phyloP scores from a whole-genome alignment of 2,113 vertebrate genomes.

The Menura novaehollandiae region DNA sequence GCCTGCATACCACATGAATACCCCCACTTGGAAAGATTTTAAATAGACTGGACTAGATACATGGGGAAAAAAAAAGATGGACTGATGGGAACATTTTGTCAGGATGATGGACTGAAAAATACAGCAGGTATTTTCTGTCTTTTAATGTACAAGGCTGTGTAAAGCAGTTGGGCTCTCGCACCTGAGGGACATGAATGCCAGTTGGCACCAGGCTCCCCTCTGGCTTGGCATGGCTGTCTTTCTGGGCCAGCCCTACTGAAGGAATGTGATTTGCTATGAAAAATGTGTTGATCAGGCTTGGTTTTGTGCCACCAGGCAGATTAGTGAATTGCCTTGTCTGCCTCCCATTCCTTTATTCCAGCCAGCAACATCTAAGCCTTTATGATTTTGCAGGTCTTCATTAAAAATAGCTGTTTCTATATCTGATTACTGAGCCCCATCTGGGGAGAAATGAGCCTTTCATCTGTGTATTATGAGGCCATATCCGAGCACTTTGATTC shows the following conservation, averaged over 20 bases:
- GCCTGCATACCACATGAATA: neutral
- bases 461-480: slow-evolving; percentile 34
- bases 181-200: neutral
- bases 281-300: slow-evolving; percentile 45
- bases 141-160: neutral
- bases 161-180: neutral
- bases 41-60: neutral
- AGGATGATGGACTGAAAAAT: neutral
- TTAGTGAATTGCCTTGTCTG: slow-evolving; percentile 23
- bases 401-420: slow-evolving; percentile 54
- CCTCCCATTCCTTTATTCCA: slow-evolving; percentile 19
- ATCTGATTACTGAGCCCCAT: slow-evolving; percentile 51
- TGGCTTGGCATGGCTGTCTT: neutral
- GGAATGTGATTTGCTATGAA: slow-evolving; percentile 58
- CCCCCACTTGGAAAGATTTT: neutral
- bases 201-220: neutral
- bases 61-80: neutral
- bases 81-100: neutral
- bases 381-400: slow-evolving; percentile 42
- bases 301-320: slow-evolving; percentile 32
- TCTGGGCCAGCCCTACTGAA: neutral
- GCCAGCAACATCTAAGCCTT: slow-evolving; percentile 40
- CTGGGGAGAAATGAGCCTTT: slow-evolving; percentile 39
- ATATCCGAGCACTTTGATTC: neutral
- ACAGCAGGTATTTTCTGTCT: neutral